These are phyloP conservation scores for Pollenia labialis DNA, from an alignment of 2,888 invertebrate genomes.

Conservation along the genomic window DNA sequence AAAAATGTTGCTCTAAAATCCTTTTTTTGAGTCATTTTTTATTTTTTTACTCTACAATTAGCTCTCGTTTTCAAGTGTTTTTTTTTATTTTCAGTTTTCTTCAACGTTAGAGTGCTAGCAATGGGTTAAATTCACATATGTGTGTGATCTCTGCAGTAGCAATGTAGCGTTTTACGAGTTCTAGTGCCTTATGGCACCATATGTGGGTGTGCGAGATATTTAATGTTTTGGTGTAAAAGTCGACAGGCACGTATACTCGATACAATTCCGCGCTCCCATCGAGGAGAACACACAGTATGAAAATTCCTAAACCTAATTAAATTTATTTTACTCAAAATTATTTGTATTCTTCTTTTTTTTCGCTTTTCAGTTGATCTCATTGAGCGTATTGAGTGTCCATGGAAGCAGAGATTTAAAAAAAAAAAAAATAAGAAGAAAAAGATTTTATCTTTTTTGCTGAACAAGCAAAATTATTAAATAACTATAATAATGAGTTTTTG, in stretches of 20 bases:
- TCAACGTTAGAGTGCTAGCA: neutral
- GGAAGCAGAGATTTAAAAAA: conserved; percentile 22
- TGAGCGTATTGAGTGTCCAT: conserved; percentile 34
- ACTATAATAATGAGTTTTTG: conserved; percentile 52
- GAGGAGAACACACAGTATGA: conserved; percentile 11
- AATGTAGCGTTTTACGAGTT: neutral
- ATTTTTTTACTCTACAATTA: conserved; percentile 61
- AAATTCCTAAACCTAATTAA: conserved; percentile 57
- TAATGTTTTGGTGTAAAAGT: conserved; percentile 65
- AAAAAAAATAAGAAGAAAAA: neutral
- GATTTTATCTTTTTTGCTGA: conserved; percentile 58
- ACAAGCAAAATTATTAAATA: conserved; percentile 67
- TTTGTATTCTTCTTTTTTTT: neutral
- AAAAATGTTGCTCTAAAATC: conserved; percentile 73
- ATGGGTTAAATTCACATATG: conserved; percentile 66
- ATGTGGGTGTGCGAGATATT: conserved; percentile 70
- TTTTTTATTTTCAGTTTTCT: conserved; percentile 20
- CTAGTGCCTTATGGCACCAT: conserved; percentile 59
- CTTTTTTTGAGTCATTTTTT: conserved; percentile 72
- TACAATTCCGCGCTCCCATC: neutral
- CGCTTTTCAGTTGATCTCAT: neutral
- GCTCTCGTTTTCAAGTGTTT: conserved; percentile 60
- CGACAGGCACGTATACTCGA: conserved; percentile 1
- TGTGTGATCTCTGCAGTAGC: conserved; percentile 34
- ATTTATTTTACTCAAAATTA: conserved; percentile 48